Base-by-base conservation (phyloP, 2,888 invertebrate species). In the Psococerastis gibbosa region DNA sequence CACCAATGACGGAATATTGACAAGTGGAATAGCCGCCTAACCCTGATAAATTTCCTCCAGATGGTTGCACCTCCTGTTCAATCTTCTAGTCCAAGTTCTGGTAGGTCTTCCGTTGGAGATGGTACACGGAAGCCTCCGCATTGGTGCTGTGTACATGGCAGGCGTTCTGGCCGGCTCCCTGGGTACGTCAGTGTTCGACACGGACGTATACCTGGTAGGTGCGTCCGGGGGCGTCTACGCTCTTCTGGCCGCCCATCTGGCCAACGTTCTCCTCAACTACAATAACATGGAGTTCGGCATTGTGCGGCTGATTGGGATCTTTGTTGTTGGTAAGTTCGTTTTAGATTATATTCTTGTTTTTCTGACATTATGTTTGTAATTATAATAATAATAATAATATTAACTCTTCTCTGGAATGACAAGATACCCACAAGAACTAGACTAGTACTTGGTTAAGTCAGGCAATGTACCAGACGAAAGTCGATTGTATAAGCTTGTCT, bases 191-290 rank as follows among this genome's bases (percentile, higher is more conserved):
- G 87, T 94, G 45, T 81, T 92, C 58, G 92, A 92, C 67, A 84
- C 85, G 41, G 82, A 87, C 63, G 91, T 91, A 45, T 92, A 84
- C 61, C 73, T 97, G 50, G 92, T 92, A 44, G 97, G 97, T 43
- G 94, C 95, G 2, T 94, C 92, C 43, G 95, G 94, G 18, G 97
- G 97, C 1, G 95, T 95, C 38, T 97, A 97, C 65, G 94, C 95
- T 13, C 68, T 98, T 22, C 66, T 97, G 41, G 91, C 94, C 3
- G 94, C 95, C 34, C 95, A 97, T 63, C 68, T 97, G 52, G 89
- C 95, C 50, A 94, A 97, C 63, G 87, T 94, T 42, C 68, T 94
- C 55, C 70, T 95, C 51, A 94, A 94, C 67, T 92, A 88, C 66
- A 83, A 87, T 59, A 84, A 88, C 59, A 91, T 94, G 91, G 85